Conservation (phyloP, 2,797 vertebrate species). For the Arctocebus calabarensis region DNA sequence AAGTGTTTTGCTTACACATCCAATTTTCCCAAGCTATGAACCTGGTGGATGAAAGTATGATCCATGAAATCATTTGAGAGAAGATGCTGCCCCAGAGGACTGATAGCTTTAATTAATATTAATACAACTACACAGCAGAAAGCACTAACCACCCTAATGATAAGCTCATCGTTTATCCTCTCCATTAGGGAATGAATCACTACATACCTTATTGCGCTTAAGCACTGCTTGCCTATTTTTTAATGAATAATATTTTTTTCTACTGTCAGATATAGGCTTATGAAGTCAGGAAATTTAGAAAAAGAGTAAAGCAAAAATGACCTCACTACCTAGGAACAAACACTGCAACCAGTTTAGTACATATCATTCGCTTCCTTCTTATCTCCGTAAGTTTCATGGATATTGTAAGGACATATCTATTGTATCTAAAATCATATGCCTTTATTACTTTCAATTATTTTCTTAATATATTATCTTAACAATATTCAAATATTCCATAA, state of each 20-base stretch:
- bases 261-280: background rate
- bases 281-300: background rate
- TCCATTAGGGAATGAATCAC: background rate
- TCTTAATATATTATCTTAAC: background rate
- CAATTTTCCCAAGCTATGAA: background rate
- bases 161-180: background rate
- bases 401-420: background rate
- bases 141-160: background rate
- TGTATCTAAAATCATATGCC: background rate
- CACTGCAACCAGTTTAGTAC: background rate
- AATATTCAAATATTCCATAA: conserved; percentile 18
- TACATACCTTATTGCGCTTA: background rate
- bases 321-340: background rate
- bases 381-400: background rate
- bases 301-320: background rate
- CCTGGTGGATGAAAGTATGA: background rate
- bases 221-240: background rate
- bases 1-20: background rate
- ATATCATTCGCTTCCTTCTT: background rate
- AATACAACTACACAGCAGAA: background rate
- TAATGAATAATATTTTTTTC: background rate
- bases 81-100: background rate
- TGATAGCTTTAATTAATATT: background rate
- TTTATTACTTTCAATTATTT: background rate
- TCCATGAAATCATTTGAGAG: background rate